phyloP scores from a whole-genome alignment of 1,140 invertebrate genomes.

The Leucophenga varia region DNA sequence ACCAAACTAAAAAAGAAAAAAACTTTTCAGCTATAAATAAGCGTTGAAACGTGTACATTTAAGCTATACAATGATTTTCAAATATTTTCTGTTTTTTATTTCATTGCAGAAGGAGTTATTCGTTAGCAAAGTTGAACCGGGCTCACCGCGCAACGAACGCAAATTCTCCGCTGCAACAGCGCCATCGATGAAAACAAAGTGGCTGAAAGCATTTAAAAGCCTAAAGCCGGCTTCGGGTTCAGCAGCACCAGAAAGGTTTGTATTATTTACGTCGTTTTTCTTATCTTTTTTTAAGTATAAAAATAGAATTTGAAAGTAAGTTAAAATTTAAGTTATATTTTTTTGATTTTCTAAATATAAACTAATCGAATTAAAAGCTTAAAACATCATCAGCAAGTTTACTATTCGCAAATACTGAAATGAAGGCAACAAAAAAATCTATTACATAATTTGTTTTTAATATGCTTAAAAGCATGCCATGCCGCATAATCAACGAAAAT shows the following conservation, averaged over 20 bases:
- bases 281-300: neutral
- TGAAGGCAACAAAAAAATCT: no score
- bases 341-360: no score
- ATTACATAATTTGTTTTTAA: constrained; percentile 56
- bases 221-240: constrained; percentile 77
- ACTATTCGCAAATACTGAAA: no score
- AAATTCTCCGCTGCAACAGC: constrained; percentile 85
- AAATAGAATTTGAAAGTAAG: neutral
- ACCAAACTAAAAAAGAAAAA: neutral
- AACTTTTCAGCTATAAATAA: neutral
- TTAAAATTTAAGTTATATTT: no score
- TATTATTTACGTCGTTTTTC: constrained; percentile 20
- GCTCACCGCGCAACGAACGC: constrained; percentile 69
- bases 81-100: constrained; percentile 26
- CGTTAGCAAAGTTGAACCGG: constrained; percentile 70
- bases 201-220: constrained; percentile 95
- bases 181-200: constrained; percentile 93
- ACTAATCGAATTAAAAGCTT: no score
- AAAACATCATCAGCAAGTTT: no score
- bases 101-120: constrained; percentile 86
- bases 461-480: constrained; percentile 60
- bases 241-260: constrained; percentile 63
- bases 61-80: neutral
- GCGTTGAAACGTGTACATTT: neutral
- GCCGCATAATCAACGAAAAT: no score